Base-by-base conservation (phyloP, 2,797 vertebrate genomes). In the Anomalospiza imberbis region DNA sequence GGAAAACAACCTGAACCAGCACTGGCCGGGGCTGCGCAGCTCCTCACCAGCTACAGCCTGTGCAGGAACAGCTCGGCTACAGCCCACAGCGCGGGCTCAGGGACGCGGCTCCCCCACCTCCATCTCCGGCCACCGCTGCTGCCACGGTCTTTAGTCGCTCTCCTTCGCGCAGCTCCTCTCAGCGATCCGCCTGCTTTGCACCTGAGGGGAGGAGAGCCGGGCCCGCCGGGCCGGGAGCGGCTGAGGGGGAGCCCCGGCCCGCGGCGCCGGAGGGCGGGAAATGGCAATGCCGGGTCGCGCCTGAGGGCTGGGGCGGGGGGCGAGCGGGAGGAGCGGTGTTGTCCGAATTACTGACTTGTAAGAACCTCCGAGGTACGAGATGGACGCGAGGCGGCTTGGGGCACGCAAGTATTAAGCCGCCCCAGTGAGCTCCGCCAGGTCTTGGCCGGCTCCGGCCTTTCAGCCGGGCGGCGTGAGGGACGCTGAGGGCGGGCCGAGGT, bases 391-490 rank as follows among this genome's bases (percentile, higher is more conserved):
- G 50, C 13, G 17, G 19, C 57, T n/a, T 16, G 15, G 22, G 6
- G 34, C 45, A 57, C 24, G 13, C 31, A 45, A 12, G 34, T 22
- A 19, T 45, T 72, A 42, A 50, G 68, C 62, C 6, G 10, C 0
- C 16, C 4, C 13, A 7, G 0, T 8, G 7, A 19, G 3, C 25
- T 71, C 51, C 29, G 34, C 17, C 24, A 13, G 16, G 12, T 19
- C n/a, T 44, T 29, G 9, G 25, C 8, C 22, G 45, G 2, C 18
- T 32, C 29, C 0, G 44, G 47, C 31, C 34, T 31, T 24, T 53
- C 38, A 4, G 0, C 17, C 32, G 17, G 10, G 17, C 16, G 10
- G 22, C 2, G 4, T 8, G 31, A 31, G 26, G 5, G 54, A 4
- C 10, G 40, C 24, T 17, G 54, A 25, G 34, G 66, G 22, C 26